Percentiles rank a stretch among this genome's conserved stretches.
Conservation (phyloP, 2,888 invertebrate species). For the Osedax frankpressi region DNA sequence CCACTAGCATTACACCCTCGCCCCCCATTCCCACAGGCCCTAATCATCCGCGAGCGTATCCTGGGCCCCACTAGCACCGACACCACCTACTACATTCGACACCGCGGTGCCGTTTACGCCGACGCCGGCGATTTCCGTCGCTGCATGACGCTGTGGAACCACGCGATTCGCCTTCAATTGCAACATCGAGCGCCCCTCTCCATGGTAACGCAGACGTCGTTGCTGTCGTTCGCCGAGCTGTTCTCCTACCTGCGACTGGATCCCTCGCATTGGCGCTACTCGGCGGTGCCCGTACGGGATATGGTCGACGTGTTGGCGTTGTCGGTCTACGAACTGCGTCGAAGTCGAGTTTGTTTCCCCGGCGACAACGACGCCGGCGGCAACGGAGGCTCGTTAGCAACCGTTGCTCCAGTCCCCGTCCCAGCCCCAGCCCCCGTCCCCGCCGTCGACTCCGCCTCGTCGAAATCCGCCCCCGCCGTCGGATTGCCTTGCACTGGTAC, state of each 20-base stretch:
- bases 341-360: conserved; percentile 56
- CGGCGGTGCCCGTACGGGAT: conserved; percentile 65
- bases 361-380: background rate
- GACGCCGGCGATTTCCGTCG: conserved; percentile 71
- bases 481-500: too few relatives aligned
- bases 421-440: too few relatives aligned
- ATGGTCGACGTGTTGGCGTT: conserved; percentile 69
- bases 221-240: conserved; percentile 84
- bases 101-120: conserved; percentile 81
- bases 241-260: conserved; percentile 75
- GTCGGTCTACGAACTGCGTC: conserved; percentile 54
- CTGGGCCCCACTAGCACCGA: conserved; percentile 83
- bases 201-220: conserved; percentile 83
- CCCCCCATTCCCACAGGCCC: conserved; percentile 62
- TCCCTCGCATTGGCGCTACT: conserved; percentile 52
- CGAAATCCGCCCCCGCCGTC: too few relatives aligned
- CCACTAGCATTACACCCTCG: conserved; percentile 89
- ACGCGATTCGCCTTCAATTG: conserved; percentile 89
- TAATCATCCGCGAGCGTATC: conserved; percentile 80
- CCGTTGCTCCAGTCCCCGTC: too few relatives aligned
- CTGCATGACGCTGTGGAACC: conserved; percentile 88
- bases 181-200: conserved; percentile 78
- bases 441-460: too few relatives aligned
- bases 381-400: background rate
- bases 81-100: conserved; percentile 87